Evolutionary conservation across 1,140 invertebrate species (phyloP).

Genomic region (Trigoniulus corallinus): DNA sequence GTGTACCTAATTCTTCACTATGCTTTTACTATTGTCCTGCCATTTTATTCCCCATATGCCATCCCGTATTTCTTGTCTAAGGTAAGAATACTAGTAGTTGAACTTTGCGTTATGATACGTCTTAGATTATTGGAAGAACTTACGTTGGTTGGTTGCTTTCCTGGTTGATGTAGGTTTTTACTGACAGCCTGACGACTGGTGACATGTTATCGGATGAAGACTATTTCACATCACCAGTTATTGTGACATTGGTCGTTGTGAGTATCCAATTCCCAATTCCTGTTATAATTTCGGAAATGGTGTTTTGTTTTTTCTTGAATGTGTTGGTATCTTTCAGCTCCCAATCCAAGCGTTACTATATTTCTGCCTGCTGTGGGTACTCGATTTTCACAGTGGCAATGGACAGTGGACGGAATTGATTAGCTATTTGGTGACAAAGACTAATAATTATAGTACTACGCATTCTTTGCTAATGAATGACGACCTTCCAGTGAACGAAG

Average conservation of each 20-base stretch:
- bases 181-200: no score
- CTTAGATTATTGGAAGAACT: no score
- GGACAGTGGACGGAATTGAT: not conserved
- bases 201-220: no score
- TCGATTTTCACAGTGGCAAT: not conserved
- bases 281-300: no score
- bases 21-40: conserved; percentile 48
- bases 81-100: conserved; percentile 17
- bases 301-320: no score
- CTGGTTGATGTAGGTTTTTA: no score
- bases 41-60: conserved; percentile 61
- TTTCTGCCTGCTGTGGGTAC: not conserved
- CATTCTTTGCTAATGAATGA: not conserved
- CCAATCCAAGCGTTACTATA: not conserved
- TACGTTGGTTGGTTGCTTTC: no score
- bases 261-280: no score
- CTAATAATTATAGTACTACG: not conserved
- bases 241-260: not conserved
- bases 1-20: conserved; percentile 42
- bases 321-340: not conserved
- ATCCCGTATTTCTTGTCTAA: conserved; percentile 52
- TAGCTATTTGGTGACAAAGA: not conserved
- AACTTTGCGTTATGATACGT: conserved; percentile 31
- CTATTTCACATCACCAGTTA: not conserved
- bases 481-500: conserved; percentile 29